Base-by-base conservation (phyloP, 2,888 invertebrate species). In the Lapara coniferarum region DNA sequence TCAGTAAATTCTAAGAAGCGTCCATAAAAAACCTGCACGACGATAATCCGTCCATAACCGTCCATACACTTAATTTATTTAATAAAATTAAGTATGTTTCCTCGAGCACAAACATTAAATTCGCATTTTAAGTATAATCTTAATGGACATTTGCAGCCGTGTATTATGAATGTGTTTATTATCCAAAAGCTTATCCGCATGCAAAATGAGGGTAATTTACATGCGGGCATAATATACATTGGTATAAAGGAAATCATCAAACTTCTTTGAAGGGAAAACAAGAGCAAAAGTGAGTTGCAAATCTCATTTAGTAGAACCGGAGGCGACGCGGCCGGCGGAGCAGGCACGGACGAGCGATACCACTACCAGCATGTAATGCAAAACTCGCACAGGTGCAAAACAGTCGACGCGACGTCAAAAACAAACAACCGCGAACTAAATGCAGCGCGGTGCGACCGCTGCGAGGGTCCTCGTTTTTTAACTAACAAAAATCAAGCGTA, bases 401-500 rank as follows among this genome's bases (percentile, higher is more conserved):
- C 80, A 82, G 79, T 84, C 80, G 74, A 78, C 77, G 72, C 78
- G 74, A 80, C 78, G 79, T 79, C 77, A 88, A 90, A 91, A 91
- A 92, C 88, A 90, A 91, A 91, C 88, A 87, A 87, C 82, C 82
- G 85, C 74, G 75, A 82, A 77, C 77, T 77, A 82, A 84, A 78
- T 82, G 81, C 84, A 79, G 75, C 72, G 79, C 82, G 77, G 76
- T 74, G 76, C 77, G 77, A 77, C 81, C 77, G 73, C 78, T 81
- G 76, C 77, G 82, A 85, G 84, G 85, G 83, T 85, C 85, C 83
- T 83, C 78, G 79, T 88, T 92, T 92, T 92, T 92, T 92, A 90
- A 90, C 91, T 90, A 92, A 92, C 91, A 87, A 91, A 92, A 91
- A 91, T 91, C 87, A 85, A 86, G 86, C 88, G 79, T 82, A 84